Percentiles rank a stretch among this genome's conserved stretches.
These are phyloP conservation scores for Drosophila nebulosa DNA, from an alignment of 1,140 invertebrate genomes.

Conservation along the genomic window DNA sequence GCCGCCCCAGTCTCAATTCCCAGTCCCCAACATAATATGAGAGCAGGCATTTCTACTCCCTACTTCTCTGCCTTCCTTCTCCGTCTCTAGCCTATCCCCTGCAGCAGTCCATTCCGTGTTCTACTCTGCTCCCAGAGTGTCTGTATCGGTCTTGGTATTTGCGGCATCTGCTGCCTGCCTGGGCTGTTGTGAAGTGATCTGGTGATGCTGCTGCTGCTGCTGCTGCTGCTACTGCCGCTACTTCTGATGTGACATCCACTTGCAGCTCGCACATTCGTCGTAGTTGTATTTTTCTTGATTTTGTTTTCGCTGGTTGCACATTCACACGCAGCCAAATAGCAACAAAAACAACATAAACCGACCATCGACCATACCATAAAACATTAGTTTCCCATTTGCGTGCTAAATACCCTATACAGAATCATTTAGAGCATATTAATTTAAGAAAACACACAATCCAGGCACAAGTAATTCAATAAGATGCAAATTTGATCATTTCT, in stretches of 20 bases:
- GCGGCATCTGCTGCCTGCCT: conserved; percentile 74
- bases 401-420: conserved; percentile 72
- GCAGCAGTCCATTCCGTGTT: not conserved
- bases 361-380: conserved; percentile 68
- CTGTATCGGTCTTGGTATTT: conserved; percentile 75
- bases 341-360: conserved; percentile 38
- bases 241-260: conserved; percentile 73
- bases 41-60: conserved; percentile 19
- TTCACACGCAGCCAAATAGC: conserved; percentile 64
- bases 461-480: not conserved
- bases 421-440: conserved; percentile 31
- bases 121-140: conserved; percentile 63
- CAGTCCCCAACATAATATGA: conserved; percentile 14
- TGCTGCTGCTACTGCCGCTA: conserved; percentile 10
- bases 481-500: too few relatives aligned
- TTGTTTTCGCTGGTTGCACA: conserved; percentile 54
- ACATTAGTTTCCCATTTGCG: conserved; percentile 77
- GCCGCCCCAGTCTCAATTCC: conserved; percentile 23
- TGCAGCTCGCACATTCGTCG: conserved; percentile 68
- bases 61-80: conserved; percentile 11
- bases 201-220: conserved; percentile 36
- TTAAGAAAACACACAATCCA: not conserved
- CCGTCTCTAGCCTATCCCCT: too few relatives aligned
- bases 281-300: conserved; percentile 56
- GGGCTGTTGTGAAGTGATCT: conserved; percentile 74